phyloP scores from a whole-genome alignment of 30 jellyfish, hydroid and myxozoan species.

The Aurelia sp. region DNA sequence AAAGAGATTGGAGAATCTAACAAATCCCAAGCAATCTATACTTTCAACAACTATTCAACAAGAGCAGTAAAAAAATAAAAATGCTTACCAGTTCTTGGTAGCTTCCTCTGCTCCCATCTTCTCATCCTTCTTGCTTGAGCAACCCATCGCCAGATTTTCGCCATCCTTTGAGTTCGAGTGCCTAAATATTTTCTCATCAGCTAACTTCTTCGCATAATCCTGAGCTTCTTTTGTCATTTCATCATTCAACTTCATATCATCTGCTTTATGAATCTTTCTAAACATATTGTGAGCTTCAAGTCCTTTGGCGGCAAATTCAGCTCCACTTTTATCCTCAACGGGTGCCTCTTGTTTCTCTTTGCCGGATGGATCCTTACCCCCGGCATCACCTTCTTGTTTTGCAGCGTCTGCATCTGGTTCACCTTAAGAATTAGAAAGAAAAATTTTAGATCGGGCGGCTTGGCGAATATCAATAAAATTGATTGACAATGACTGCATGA shows the following conservation, averaged over 20 bases:
- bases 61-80: neutral
- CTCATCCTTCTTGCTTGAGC: slow-evolving; percentile 44
- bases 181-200: slow-evolving; percentile 32
- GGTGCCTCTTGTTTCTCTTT: slow-evolving; percentile 13
- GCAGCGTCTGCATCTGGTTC: slow-evolving; percentile 1
- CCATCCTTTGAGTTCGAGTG: slow-evolving; percentile 75
- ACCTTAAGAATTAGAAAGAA: neutral
- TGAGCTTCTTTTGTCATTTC: slow-evolving; percentile 71
- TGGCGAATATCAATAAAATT: too few relatives aligned
- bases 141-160: slow-evolving; percentile 85
- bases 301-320: slow-evolving; percentile 21
- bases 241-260: slow-evolving; percentile 49
- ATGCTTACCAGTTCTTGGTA: slow-evolving; percentile 71
- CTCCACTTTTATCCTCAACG: slow-evolving; percentile 2
- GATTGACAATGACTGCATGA: too few relatives aligned
- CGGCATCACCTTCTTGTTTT: slow-evolving; percentile 10
- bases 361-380: neutral
- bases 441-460: too few relatives aligned
- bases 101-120: slow-evolving; percentile 78
- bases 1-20: too few relatives aligned
- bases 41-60: too few relatives aligned
- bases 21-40: too few relatives aligned
- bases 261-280: slow-evolving; percentile 46
- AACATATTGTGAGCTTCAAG: slow-evolving; percentile 66
- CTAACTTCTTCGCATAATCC: slow-evolving; percentile 76